Conservation (phyloP, 92 coral and sea anemone species). For the Desmophyllum pertusum region DNA sequence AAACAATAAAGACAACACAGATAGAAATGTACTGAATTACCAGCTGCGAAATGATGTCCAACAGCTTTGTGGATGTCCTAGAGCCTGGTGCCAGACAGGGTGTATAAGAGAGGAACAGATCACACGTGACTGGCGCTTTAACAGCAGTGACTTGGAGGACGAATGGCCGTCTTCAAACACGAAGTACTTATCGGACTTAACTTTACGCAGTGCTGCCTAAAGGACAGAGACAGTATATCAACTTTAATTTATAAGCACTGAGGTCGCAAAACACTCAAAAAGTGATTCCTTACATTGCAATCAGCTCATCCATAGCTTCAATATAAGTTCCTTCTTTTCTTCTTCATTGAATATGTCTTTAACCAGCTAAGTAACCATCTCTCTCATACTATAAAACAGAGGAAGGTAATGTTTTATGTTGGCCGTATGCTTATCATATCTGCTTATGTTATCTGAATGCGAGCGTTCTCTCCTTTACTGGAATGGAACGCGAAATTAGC, state of each 20-base stretch:
- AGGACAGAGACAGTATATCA: not conserved
- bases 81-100: constrained; percentile 40
- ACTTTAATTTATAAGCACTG: too few species aligned
- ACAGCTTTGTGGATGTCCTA: constrained; percentile 26
- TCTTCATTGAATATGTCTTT: constrained; percentile 29
- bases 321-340: constrained; percentile 27
- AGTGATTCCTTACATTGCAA: constrained; percentile 23
- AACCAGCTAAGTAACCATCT: constrained; percentile 28
- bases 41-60: constrained; percentile 40
- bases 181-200: constrained; percentile 36
- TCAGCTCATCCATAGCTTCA: constrained; percentile 27
- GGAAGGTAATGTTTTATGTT: too few species aligned
- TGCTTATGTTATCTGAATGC: too few species aligned
- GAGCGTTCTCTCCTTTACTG: too few species aligned
- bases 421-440: too few species aligned
- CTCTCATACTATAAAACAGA: constrained; percentile 11
- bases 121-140: constrained; percentile 35
- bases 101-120: constrained; percentile 33
- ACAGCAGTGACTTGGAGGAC: constrained; percentile 3
- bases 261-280: not conserved
- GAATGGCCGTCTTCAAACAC: constrained; percentile 23
- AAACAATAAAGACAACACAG: not conserved
- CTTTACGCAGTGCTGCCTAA: constrained; percentile 27
- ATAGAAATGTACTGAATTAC: not conserved
- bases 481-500: too few species aligned